phyloP scores from a whole-genome alignment of 2,888 invertebrate species.

The Ectobius pallidus region DNA sequence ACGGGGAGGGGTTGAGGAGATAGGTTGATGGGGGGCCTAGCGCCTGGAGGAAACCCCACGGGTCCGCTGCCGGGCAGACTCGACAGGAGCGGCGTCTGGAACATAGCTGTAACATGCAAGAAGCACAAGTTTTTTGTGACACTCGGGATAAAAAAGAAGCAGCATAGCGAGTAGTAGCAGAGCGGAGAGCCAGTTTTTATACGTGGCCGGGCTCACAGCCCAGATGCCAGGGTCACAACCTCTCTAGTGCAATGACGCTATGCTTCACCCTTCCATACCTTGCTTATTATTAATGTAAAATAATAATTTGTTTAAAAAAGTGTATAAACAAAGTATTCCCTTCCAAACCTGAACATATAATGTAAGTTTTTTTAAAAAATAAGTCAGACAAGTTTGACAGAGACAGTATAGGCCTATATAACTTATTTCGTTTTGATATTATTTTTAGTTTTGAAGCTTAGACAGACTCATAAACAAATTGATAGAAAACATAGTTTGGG shows the following conservation, averaged over 20 bases:
- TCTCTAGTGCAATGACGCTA: too few relatives aligned
- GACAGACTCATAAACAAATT: too few relatives aligned
- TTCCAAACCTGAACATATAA: too few relatives aligned
- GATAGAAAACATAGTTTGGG: too few relatives aligned
- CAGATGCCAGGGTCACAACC: not conserved
- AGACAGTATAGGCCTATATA: too few relatives aligned
- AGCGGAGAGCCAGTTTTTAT: conserved; percentile 34
- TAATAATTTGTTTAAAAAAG: too few relatives aligned
- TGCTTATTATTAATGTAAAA: too few relatives aligned
- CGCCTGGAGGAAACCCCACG: conserved; percentile 51
- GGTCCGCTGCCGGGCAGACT: conserved; percentile 45
- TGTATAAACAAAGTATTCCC: too few relatives aligned
- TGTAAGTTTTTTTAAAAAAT: too few relatives aligned
- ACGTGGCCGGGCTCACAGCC: conserved; percentile 25
- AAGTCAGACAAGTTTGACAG: too few relatives aligned
- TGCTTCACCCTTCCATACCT: not conserved
- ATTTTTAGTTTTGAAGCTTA: too few relatives aligned
- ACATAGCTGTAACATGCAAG: conserved; percentile 55
- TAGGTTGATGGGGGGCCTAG: conserved; percentile 48
- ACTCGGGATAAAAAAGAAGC: not conserved
- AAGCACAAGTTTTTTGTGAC: not conserved
- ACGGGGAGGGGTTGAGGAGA: conserved; percentile 47
- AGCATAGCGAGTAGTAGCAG: conserved; percentile 25
- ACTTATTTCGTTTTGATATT: too few relatives aligned
- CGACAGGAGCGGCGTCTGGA: conserved; percentile 66